Percentiles rank a stretch among this genome's conserved stretches.
phyloP scores from a whole-genome alignment of 1,140 invertebrate genomes.

The Pseudomyrmex pallidus region DNA sequence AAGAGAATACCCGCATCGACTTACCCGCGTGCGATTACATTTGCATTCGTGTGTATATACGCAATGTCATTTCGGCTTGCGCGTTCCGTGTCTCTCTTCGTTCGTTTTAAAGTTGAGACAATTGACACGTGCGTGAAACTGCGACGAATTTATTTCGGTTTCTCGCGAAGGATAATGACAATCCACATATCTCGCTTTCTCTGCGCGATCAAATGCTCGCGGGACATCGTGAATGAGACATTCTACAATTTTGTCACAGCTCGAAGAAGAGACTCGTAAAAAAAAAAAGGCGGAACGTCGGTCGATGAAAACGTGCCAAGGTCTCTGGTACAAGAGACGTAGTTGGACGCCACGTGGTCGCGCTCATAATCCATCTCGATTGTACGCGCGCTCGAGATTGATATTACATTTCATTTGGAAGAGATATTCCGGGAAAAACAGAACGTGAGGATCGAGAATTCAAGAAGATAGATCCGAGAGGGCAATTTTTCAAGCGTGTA shows the following conservation, averaged over 20 bases:
- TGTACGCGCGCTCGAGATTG: no score
- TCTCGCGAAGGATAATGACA: background rate
- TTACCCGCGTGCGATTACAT: slow-evolving; percentile 6
- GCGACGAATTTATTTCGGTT: slow-evolving; percentile 11
- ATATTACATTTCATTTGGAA: no score
- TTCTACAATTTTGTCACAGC: slow-evolving; percentile 16
- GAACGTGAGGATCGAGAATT: no score
- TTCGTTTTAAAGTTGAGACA: no score
- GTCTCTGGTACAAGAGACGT: slow-evolving; percentile 31
- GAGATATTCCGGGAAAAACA: no score
- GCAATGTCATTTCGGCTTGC: background rate
- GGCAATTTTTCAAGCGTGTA: no score
- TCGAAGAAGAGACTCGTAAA: slow-evolving; percentile 52
- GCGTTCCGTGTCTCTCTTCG: background rate
- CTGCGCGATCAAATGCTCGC: background rate
- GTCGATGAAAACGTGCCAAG: slow-evolving; percentile 72
- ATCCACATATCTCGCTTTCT: background rate
- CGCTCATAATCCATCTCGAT: background rate
- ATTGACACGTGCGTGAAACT: background rate
- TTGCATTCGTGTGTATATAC: background rate
- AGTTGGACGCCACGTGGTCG: background rate
- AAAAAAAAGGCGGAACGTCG: slow-evolving; percentile 5
- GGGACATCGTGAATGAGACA: slow-evolving; percentile 44
- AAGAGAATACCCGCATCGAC: slow-evolving; percentile 23
- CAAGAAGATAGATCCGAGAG: no score